A percentile compares a stretch with the other conserved stretches of the same genome.
phyloP scores from a whole-genome alignment of 37 sponge, comb jelly and placozoan species.

The Amphimedon queenslandica region DNA sequence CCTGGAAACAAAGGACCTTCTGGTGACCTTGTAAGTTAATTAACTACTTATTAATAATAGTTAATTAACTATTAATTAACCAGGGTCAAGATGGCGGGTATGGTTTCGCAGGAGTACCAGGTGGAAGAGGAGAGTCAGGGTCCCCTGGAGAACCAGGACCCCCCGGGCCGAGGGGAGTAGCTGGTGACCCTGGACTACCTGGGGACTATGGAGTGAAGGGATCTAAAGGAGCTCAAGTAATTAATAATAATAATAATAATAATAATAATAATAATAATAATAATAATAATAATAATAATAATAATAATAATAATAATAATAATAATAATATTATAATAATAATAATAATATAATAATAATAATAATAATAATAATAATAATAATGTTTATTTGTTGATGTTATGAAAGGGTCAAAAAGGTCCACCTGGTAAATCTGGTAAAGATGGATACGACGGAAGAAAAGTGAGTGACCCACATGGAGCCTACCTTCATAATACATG shows the following conservation, averaged over 20 bases:
- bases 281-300: too few species aligned
- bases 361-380: too few species aligned
- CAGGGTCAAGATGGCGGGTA: slow-evolving; percentile 56
- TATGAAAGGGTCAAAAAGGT: slow-evolving; percentile 42
- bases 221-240: slow-evolving; percentile 2
- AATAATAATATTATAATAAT: too few species aligned
- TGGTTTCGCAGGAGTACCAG: slow-evolving; percentile 40
- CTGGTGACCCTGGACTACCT: slow-evolving; percentile 29
- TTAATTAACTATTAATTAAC: not conserved
- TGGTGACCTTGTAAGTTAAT: slow-evolving; percentile 48
- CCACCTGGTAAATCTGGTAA: slow-evolving; percentile 41
- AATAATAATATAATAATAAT: too few species aligned
- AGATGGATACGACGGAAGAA: slow-evolving; percentile 24
- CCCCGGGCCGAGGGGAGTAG: slow-evolving; percentile 21
- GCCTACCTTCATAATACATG: not conserved
- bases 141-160: slow-evolving; percentile 33
- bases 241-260: too few species aligned
- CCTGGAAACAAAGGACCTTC: slow-evolving; percentile 37
- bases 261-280: too few species aligned
- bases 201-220: slow-evolving; percentile 30
- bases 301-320: too few species aligned
- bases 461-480: slow-evolving; percentile 11
- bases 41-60: not conserved
- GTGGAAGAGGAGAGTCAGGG: slow-evolving; percentile 38
- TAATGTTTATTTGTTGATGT: not conserved